Evolutionary conservation across 2,888 invertebrate genomes (phyloP), one percentile per base, ranked within the genome.

Genomic region (Cancer borealis): DNA sequence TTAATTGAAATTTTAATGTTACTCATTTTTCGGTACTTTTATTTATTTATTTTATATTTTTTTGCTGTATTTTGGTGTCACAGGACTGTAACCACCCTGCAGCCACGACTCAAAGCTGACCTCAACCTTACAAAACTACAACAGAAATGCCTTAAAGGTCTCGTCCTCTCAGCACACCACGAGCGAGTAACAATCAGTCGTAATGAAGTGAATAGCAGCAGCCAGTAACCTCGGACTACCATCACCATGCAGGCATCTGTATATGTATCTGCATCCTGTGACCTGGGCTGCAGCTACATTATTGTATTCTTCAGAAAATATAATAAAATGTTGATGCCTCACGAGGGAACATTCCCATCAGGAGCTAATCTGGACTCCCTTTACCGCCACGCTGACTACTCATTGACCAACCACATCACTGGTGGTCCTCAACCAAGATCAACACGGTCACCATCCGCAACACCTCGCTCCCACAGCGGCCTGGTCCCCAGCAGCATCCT

Each of bases 381-480:
- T 79, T 84, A 14, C 30, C 30, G 84, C 10, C 84, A 39, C 84
- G 17, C 39, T 17, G 84, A 39, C 39, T 39, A n/a, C n/a, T 79
- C 73, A 26, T n/a, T 26, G 26, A 79, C 39, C 84, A 30, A n/a
- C 39, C 84, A 30, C 84, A 84, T 84, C 84, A 84, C 3, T 17
- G 39, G 73, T 73, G 84, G 84, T 84, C 39, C 30, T 84, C 39
- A 84, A 84, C 39, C 39, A 84, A 39, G 84, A 84, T 39, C 39
- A 84, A 84, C 84, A 84, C 84, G 39, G 26, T 39, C 84, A 10
- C 39, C 39, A 30, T 84, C 84, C 30, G 39, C 39, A 84, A 14
- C 84, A 30, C 84, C 39, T 60, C 91, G 73, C 73, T 66, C 88
- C 89, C 54, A n/a, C 93, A 54, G 30, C 54, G 17, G 60, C 88